A percentile compares a stretch with the other conserved stretches of the same genome.
Conservation (phyloP, 2,113 vertebrate genomes). For the Rhinichthys klamathensis region DNA sequence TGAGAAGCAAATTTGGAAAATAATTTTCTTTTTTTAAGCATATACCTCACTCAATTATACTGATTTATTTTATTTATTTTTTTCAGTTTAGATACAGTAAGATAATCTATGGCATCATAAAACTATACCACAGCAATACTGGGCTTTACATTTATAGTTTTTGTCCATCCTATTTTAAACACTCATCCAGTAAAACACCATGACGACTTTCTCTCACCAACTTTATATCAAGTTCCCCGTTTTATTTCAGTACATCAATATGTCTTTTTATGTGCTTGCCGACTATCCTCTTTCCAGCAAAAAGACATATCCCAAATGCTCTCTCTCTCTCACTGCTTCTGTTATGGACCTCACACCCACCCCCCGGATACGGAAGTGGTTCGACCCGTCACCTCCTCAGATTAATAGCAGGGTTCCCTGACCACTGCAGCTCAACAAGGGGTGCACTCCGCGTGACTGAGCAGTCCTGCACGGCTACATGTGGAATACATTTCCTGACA, state of each 20-base stretch:
- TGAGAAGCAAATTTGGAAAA: background rate
- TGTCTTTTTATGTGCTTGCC: background rate
- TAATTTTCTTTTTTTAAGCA: background rate
- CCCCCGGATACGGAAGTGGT: slow-evolving; percentile 48
- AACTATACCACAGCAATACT: background rate
- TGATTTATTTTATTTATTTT: background rate
- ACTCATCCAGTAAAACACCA: background rate
- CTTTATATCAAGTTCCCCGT: background rate
- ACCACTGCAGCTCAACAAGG: slow-evolving; percentile 40
- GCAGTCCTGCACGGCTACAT: slow-evolving; percentile 50
- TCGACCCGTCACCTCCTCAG: slow-evolving; percentile 39
- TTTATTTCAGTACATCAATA: background rate
- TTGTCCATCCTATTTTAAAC: background rate
- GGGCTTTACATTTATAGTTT: background rate
- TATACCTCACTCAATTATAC: background rate
- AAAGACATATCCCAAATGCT: slow-evolving; percentile 11
- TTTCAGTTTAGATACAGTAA: background rate
- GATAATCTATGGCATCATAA: background rate
- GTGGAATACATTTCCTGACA: slow-evolving; percentile 60
- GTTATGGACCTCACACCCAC: slow-evolving; percentile 34
- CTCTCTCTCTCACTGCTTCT: background rate
- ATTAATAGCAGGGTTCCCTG: slow-evolving; percentile 46
- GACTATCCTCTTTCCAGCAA: background rate
- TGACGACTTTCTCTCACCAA: background rate
- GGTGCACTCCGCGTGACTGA: slow-evolving; percentile 32